Conservation (phyloP, 2,888 invertebrate species). For the Steinernema hermaphroditum region DNA sequence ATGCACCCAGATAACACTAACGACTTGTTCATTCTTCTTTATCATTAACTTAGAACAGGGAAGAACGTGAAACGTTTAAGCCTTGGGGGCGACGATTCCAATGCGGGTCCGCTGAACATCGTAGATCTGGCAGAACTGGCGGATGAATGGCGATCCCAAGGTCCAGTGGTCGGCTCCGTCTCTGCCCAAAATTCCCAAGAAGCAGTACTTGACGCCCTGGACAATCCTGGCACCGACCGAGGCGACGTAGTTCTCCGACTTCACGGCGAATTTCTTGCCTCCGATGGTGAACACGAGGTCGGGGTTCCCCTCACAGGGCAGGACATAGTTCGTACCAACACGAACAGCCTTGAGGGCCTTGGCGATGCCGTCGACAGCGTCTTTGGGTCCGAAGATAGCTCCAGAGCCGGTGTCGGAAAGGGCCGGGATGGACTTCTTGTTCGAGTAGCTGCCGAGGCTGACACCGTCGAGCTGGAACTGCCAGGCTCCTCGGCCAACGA, state of each 20-base stretch:
- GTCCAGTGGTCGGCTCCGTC: not conserved
- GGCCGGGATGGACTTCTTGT: slow-evolving; percentile 40
- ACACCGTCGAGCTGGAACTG: slow-evolving; percentile 45
- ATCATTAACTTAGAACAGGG: too few relatives aligned
- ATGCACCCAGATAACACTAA: too few relatives aligned
- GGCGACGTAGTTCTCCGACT: not conserved
- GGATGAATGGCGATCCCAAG: not conserved
- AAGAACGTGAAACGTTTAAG: too few relatives aligned
- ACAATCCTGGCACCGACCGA: not conserved
- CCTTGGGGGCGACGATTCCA: not conserved
- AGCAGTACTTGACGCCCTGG: not conserved
- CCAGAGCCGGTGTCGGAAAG: slow-evolving; percentile 59
- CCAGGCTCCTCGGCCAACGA: slow-evolving; percentile 53
- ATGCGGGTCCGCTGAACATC: not conserved
- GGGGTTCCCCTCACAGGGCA: slow-evolving; percentile 41
- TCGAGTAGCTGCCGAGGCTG: slow-evolving; percentile 43
- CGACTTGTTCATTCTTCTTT: too few relatives aligned
- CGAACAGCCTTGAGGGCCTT: slow-evolving; percentile 40
- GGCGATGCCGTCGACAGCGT: slow-evolving; percentile 40
- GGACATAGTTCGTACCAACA: slow-evolving; percentile 35
- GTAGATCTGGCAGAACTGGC: not conserved
- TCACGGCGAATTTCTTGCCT: not conserved
- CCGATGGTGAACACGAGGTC: slow-evolving; percentile 41
- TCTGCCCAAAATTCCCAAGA: not conserved
- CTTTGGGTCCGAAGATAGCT: slow-evolving; percentile 47